Percentiles rank a stretch among this genome's conserved stretches.
These are phyloP conservation scores for Sphinx pinastri DNA, from an alignment of 2,888 invertebrate genomes.

Conservation along the genomic window DNA sequence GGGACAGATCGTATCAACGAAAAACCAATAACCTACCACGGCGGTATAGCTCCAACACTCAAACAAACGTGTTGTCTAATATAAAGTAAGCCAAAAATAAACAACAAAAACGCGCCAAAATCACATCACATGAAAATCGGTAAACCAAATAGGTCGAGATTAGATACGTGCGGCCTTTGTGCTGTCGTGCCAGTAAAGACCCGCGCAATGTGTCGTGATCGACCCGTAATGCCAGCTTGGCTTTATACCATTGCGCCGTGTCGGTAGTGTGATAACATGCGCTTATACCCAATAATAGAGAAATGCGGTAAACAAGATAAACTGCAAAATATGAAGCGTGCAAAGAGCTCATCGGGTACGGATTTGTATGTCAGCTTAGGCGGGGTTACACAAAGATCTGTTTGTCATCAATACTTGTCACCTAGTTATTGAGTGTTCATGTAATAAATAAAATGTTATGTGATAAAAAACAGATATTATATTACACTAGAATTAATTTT, in stretches of 20 bases:
- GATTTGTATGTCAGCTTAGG: background rate
- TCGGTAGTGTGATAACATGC: slow-evolving; percentile 4
- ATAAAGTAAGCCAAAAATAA: slow-evolving; percentile 30
- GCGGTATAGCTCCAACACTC: slow-evolving; percentile 4
- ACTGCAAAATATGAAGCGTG: background rate
- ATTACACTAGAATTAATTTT: too few species aligned
- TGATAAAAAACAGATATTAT: too few species aligned
- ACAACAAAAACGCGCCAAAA: slow-evolving; percentile 36
- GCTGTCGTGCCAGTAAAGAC: slow-evolving; percentile 33
- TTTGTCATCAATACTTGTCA: too few species aligned
- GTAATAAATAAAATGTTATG: too few species aligned
- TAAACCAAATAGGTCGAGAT: slow-evolving; percentile 42
- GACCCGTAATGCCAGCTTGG: slow-evolving; percentile 31
- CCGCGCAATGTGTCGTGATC: slow-evolving; percentile 33
- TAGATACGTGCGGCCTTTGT: slow-evolving; percentile 44
- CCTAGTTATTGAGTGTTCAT: too few species aligned
- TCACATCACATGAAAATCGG: slow-evolving; percentile 34
- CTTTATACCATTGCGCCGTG: background rate
- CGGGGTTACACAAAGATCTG: too few species aligned
- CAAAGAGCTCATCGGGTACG: background rate
- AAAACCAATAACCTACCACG: background rate
- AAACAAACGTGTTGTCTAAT: slow-evolving; percentile 7
- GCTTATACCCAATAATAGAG: slow-evolving; percentile 16
- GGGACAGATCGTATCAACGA: background rate
- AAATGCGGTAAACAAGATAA: slow-evolving; percentile 15